Conservation (phyloP, 2,797 vertebrate species). For the Mionectes olivaceus region DNA sequence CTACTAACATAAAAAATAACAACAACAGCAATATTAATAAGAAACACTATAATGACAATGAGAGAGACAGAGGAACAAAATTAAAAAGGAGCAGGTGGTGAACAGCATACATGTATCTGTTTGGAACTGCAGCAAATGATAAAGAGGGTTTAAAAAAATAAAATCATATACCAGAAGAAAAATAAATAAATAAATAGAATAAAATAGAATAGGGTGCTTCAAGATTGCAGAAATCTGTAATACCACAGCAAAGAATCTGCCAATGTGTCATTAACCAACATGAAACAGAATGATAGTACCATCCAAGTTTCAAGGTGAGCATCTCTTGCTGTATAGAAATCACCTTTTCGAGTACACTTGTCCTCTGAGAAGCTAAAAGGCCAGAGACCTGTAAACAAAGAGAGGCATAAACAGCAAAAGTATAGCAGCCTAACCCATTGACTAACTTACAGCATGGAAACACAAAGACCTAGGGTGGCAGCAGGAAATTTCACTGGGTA, state of each 20-base stretch:
- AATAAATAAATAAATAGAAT: too few relatives aligned
- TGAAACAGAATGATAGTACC: background rate
- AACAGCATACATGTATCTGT: too few relatives aligned
- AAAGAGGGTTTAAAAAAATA: background rate
- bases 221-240: background rate
- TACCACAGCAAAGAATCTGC: background rate
- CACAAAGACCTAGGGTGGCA: background rate
- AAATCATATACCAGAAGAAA: background rate
- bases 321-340: accelerated
- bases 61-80: background rate
- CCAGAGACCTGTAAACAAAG: background rate
- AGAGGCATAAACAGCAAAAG: background rate
- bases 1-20: background rate
- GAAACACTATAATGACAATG: background rate
- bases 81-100: background rate
- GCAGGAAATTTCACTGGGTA: background rate
- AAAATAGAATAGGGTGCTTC: accelerated
- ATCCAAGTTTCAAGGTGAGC: background rate
- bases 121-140: background rate
- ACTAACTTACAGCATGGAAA: background rate
- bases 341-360: background rate
- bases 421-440: background rate
- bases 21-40: background rate
- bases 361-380: background rate
- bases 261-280: background rate